These are phyloP conservation scores for Scaptomyza montana DNA, from an alignment of 1,140 invertebrate genomes.

Conservation along the genomic window DNA sequence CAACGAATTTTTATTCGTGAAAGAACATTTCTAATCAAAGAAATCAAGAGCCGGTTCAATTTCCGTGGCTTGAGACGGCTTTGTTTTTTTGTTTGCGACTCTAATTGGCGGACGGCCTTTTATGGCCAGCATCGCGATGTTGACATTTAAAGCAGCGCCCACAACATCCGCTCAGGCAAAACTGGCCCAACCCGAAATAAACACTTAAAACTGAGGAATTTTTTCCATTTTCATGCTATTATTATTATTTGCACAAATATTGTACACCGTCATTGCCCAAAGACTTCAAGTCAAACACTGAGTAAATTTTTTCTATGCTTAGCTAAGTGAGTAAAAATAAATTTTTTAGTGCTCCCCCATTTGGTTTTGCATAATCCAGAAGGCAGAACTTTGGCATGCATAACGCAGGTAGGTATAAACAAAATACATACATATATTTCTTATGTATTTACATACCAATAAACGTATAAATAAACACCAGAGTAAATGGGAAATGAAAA, in stretches of 20 bases:
- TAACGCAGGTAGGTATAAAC: constrained; percentile 59
- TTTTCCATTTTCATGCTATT: constrained; percentile 4
- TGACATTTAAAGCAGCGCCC: constrained; percentile 72
- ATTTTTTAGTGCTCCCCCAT: constrained; percentile 18
- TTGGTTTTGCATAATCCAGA: constrained; percentile 59
- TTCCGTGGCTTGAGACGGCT: constrained; percentile 25
- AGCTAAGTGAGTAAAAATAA: constrained; percentile 48
- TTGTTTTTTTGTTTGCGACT: constrained; percentile 10
- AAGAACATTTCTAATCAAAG: constrained; percentile 29
- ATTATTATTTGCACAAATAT: constrained; percentile 51
- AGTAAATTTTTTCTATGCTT: constrained; percentile 30
- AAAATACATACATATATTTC: constrained; percentile 5
- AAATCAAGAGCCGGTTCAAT: constrained; percentile 25
- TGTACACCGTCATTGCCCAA: constrained; percentile 23
- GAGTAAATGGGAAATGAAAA: constrained; percentile 10
- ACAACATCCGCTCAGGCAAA: constrained; percentile 61
- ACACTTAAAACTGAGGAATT: constrained; percentile 28
- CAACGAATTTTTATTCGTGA: not conserved
- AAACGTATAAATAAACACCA: constrained; percentile 41
- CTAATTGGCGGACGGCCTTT: constrained; percentile 70
- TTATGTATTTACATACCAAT: constrained; percentile 57
- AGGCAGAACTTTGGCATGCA: constrained; percentile 33
- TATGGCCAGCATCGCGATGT: constrained; percentile 52
- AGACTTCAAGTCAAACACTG: constrained; percentile 4
- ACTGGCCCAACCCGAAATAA: constrained; percentile 54